A percentile compares a stretch with the other conserved stretches of the same genome.
These are phyloP conservation scores for Taxidea taxus DNA, from an alignment of 2,113 vertebrate species.

Conservation along the genomic window DNA sequence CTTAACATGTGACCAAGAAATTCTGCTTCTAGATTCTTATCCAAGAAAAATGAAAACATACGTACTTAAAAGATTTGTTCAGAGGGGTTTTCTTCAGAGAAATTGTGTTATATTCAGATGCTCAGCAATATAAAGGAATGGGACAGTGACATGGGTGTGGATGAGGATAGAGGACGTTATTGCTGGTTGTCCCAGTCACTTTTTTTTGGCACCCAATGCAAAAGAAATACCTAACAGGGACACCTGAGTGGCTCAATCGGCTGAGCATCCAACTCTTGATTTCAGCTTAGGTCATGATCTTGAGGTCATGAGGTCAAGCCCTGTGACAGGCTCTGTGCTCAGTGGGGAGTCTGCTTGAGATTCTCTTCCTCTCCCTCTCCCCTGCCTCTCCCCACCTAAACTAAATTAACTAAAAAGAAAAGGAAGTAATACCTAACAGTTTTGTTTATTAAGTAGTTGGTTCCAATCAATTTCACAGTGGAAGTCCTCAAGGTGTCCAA, in stretches of 20 bases:
- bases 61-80: background rate
- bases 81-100: background rate
- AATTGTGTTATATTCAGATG: background rate
- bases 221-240: background rate
- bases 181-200: background rate
- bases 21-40: slow-evolving; percentile 43
- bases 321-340: background rate
- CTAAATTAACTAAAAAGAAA: background rate
- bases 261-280: background rate
- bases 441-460: background rate
- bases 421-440: too few relatives aligned
- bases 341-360: background rate
- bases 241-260: background rate
- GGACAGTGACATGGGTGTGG: fast-evolving
- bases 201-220: background rate
- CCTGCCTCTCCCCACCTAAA: background rate
- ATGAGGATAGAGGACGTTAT: background rate
- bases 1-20: slow-evolving; percentile 60
- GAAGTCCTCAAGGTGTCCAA: background rate
- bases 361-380: background rate
- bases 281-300: background rate
- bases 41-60: slow-evolving; percentile 17
- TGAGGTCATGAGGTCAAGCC: background rate
- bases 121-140: background rate
- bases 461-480: background rate